Evolutionary conservation across 2,797 vertebrate genomes (phyloP).

Genomic region (Catostomus latipinnis): DNA sequence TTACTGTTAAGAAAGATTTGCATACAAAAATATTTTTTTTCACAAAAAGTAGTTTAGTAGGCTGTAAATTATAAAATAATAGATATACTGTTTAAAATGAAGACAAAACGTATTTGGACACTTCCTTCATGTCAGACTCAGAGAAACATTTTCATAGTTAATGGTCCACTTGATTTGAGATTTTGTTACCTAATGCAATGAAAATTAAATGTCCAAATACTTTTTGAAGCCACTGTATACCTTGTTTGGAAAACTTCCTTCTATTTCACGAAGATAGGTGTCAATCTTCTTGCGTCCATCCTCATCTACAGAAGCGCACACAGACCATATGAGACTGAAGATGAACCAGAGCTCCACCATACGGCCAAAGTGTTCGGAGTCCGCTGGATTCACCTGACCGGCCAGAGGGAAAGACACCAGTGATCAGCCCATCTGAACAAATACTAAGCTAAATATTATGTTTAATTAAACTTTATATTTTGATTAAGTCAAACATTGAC

Average conservation of each 20-base stretch:
- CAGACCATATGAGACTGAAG: conserved; percentile 85
- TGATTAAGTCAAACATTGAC: conserved; percentile 4
- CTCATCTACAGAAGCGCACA: conserved; percentile 82
- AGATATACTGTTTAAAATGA: too few species aligned
- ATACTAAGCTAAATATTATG: neutral
- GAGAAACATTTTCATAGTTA: too few species aligned
- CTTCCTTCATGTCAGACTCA: too few species aligned
- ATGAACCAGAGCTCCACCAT: conserved; percentile 81
- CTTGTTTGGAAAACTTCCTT: conserved; percentile 84
- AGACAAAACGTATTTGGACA: too few species aligned
- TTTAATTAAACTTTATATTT: conserved; percentile 10
- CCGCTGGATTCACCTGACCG: conserved; percentile 74
- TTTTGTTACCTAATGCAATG: neutral
- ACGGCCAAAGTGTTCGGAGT: conserved; percentile 67
- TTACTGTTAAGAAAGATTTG: too few species aligned
- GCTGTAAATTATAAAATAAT: too few species aligned
- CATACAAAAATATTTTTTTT: too few species aligned
- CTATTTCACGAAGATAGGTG: conserved; percentile 79
- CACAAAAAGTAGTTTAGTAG: too few species aligned
- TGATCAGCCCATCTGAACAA: neutral
- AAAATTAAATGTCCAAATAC: too few species aligned
- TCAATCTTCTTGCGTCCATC: conserved; percentile 82
- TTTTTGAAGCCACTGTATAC: conserved; percentile 55
- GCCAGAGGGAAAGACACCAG: neutral
- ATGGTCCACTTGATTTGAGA: neutral